These are phyloP conservation scores for Amazona guildingii DNA, from an alignment of 2,113 vertebrate genomes.

Conservation along the genomic window DNA sequence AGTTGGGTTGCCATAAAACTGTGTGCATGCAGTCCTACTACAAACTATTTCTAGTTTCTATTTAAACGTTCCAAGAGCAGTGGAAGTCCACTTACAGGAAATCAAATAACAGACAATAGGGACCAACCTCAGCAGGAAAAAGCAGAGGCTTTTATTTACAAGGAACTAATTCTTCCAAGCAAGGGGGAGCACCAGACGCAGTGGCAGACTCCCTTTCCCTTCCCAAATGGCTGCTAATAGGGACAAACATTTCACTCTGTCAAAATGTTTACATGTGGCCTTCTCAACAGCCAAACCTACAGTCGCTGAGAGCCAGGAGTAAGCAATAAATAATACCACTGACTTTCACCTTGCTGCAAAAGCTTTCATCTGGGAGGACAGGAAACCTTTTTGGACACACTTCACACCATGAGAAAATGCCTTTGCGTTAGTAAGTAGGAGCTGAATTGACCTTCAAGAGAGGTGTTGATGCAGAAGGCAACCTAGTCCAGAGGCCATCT, in stretches of 20 bases:
- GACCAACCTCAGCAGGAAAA: slow-evolving; percentile 46
- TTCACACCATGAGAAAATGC: background rate
- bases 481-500: background rate
- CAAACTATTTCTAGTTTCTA: slow-evolving; percentile 33
- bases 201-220: background rate
- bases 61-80: background rate
- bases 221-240: background rate
- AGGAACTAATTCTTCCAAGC: background rate
- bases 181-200: background rate
- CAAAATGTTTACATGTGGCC: background rate
- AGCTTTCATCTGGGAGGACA: background rate
- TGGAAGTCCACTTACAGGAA: slow-evolving; percentile 48
- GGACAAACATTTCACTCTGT: background rate
- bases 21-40: background rate
- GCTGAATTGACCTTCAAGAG: background rate
- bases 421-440: background rate
- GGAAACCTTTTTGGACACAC: background rate
- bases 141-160: slow-evolving; percentile 25
- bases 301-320: background rate
- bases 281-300: background rate
- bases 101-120: slow-evolving; percentile 42
- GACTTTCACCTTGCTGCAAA: background rate
- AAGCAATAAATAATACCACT: background rate
- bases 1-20: background rate
- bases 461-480: background rate